phyloP scores from a whole-genome alignment of 2,113 vertebrate genomes.

The Chinchilla lanigera region DNA sequence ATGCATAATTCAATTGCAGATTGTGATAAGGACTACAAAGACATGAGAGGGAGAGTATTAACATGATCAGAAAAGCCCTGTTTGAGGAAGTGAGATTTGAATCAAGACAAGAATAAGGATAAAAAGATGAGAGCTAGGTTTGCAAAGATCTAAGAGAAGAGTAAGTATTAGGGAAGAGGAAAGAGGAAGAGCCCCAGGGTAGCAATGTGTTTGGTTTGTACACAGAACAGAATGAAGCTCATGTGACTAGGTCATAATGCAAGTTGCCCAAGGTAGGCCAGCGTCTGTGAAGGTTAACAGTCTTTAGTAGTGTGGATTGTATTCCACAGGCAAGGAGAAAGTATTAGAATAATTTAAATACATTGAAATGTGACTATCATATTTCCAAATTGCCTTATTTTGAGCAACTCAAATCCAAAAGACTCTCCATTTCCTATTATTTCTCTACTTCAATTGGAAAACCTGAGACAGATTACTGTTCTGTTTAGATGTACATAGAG shows the following conservation, averaged over 20 bases:
- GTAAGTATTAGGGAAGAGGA: background rate
- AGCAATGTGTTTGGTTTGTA: background rate
- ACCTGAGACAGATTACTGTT: background rate
- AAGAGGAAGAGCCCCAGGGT: background rate
- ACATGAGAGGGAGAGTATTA: background rate
- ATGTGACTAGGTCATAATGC: background rate
- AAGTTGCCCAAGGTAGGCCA: background rate
- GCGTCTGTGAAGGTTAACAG: background rate
- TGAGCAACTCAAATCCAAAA: background rate
- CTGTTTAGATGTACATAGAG: background rate
- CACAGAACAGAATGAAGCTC: background rate
- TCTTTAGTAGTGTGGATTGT: background rate
- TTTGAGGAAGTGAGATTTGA: conserved; percentile 29
- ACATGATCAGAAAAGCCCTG: background rate
- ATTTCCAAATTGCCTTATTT: background rate
- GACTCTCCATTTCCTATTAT: background rate
- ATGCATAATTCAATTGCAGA: background rate
- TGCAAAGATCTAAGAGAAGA: background rate
- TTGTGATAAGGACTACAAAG: background rate
- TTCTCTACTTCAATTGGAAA: background rate
- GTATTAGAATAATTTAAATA: background rate
- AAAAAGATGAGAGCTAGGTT: background rate
- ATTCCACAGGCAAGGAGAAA: background rate
- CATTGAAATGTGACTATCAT: background rate
- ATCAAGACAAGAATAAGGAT: background rate